Base-by-base conservation (phyloP, 2,888 invertebrate species). In the Melanchra persicariae region DNA sequence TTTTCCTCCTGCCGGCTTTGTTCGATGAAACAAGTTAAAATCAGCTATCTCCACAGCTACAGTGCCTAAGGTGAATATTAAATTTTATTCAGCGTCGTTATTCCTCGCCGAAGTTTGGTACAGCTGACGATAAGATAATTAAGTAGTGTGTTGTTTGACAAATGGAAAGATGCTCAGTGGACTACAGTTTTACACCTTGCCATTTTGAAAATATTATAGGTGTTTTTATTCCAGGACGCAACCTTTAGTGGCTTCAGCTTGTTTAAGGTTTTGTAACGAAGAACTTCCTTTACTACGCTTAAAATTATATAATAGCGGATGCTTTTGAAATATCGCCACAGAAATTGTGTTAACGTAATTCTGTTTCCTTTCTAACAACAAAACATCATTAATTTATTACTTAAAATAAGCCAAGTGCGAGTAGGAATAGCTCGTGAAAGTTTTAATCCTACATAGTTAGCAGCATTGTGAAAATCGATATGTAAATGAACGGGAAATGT, bases 1-100 rank as follows among this genome's bases (percentile, higher is more conserved):
- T 91, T 91, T 88, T 82, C 87, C 85, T 84, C 78, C 73, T 80
- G 61, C 69, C 66, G 77, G 83, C 88, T 88, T 88, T 89, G 84
- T 89, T 83, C 81, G 63, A 74, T 67, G 68, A 67, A 79, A 79
- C 77, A 83, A 85, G 82, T 77, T 84, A 67, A 79, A 82, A 66
- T 74, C 68, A 82, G 80, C 80, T 57, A 70, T 75, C 47, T 65
- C 43, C 30, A 40, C 22, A 67, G 67, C 68, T 74, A 70, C 68
- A 70, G 49, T 57, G 52, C 70, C 59, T 64, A 58, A 58, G 62
- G 72, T 75, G 68, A 65, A 74, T 79, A 79, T 76, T 55, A 74
- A 78, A 63, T 68, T 82, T 65, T 75, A 79, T 67, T 79, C 57
- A 54, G 62, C 52, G 55, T 49, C 68, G 34, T 80, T 75, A 75